A percentile compares a stretch with the other conserved stretches of the same genome.
phyloP scores from a whole-genome alignment of 1,140 invertebrate species.

The Bombus cullumanus region DNA sequence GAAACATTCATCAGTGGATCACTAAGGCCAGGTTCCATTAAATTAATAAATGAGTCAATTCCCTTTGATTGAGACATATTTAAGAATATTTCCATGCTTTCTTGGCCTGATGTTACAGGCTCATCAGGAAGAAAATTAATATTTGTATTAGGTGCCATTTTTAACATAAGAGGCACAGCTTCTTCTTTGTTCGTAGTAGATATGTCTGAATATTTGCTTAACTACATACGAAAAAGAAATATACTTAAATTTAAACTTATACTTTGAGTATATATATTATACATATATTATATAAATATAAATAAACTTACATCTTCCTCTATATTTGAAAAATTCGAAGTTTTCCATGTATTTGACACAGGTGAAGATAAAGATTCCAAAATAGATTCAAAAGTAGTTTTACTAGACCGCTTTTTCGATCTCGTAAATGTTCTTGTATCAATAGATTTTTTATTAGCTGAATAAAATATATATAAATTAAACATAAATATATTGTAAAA shows the following conservation, averaged over 20 bases:
- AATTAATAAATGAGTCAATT: conserved; percentile 77
- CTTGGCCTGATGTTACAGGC: conserved; percentile 65
- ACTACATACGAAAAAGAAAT: conserved; percentile 3
- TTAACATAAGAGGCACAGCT: conserved; percentile 68
- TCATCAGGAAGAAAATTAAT: conserved; percentile 52
- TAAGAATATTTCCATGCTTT: conserved; percentile 77
- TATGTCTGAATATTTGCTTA: conserved; percentile 30
- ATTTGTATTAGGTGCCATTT: conserved; percentile 46
- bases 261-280: background rate
- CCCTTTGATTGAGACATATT: conserved; percentile 77
- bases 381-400: conserved; percentile 78
- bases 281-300: background rate
- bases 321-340: conserved; percentile 69
- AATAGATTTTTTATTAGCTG: conserved; percentile 72
- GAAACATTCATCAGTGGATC: conserved; percentile 76
- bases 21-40: conserved; percentile 72
- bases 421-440: conserved; percentile 83
- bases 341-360: conserved; percentile 66
- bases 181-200: conserved; percentile 49
- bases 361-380: conserved; percentile 73
- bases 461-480: conserved; percentile 26
- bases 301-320: conserved; percentile 57
- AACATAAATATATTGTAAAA: background rate
- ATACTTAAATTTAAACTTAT: conserved; percentile 19
- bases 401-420: conserved; percentile 78